These are phyloP conservation scores for Gallinago jamesoni DNA, from an alignment of 2,113 vertebrate species.

Conservation along the genomic window DNA sequence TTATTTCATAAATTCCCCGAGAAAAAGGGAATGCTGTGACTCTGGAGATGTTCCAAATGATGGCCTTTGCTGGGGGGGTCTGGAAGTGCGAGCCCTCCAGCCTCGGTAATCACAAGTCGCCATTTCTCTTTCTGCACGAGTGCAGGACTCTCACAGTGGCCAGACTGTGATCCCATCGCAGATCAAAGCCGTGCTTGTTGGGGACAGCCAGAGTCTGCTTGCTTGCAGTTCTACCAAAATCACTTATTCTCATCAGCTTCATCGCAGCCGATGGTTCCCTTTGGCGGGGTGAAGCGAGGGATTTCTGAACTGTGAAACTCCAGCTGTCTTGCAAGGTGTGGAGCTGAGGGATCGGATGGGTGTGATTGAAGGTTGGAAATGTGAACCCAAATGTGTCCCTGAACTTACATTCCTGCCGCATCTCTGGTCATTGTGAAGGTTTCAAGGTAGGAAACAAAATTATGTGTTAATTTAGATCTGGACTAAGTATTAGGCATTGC, in stretches of 20 bases:
- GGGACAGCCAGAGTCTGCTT: neutral
- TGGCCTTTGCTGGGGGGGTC: neutral
- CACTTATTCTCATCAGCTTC: neutral
- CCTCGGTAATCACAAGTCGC: neutral
- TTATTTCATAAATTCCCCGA: neutral
- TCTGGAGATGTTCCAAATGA: neutral
- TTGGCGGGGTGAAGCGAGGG: neutral
- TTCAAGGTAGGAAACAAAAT: neutral
- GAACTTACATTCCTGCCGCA: neutral
- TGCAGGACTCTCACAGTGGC: neutral
- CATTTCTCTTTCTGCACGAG: neutral
- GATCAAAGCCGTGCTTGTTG: neutral
- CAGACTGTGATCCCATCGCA: neutral
- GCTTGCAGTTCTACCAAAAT: neutral
- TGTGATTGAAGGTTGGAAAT: neutral
- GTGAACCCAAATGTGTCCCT: neutral
- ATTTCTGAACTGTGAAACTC: neutral
- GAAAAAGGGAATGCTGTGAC: neutral
- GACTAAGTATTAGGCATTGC: neutral
- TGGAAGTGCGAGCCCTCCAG: neutral
- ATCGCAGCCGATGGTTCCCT: neutral
- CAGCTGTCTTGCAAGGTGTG: neutral
- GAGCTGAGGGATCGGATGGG: neutral
- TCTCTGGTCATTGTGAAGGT: neutral
- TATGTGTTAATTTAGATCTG: neutral